Evolutionary conservation across 2,113 vertebrate genomes (phyloP), one percentile per base, ranked within the genome.

Genomic region (Microtus oregoni): DNA sequence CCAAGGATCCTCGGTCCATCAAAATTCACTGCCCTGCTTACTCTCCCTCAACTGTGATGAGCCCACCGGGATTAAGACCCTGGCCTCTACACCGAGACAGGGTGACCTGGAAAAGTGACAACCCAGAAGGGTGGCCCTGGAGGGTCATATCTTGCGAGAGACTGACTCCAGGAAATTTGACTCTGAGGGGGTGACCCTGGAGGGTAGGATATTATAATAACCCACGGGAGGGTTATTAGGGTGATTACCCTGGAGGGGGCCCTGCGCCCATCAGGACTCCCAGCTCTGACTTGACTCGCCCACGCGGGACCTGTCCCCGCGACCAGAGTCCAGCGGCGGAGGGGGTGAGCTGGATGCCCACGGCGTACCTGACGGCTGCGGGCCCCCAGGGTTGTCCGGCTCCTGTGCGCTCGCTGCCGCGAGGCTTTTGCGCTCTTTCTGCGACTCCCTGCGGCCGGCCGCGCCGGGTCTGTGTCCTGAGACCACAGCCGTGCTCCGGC

Each of bases 401-500:
- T 92, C 95, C 89, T 92, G 95, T 14, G 86, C 77, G 72, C 44
- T 72, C 7, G 96, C 92, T 47, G 83, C 83, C 20, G 95, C 96
- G 44, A 98, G 87, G 94, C 93, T 94, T 94, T 98, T 98, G 47
- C 98, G 96, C 28, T 99, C 99, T 95, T 97, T 99, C 97, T 99
- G 99, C 3, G 99, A 98, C 89, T 99, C 99, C 92, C 97, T 99
- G 92, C 99, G 98, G 4, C 97, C 65, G 82, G 85, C 95, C 50
- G 35, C 87, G 41, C 75, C 89, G 55, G 90, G 75, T 38, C 82
- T 86, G 63, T 50, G 96, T 15, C 90, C 90, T 19, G 85, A 86
- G 88, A 94, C 97, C 4, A 55, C 79, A 11, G 96, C 85, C 35
- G 95, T 50, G 79, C 92, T 22, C 65, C 81, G 26, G 86, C 96